Evolutionary conservation across 2,113 vertebrate genomes (phyloP).

Genomic region (Notothenia rossii): DNA sequence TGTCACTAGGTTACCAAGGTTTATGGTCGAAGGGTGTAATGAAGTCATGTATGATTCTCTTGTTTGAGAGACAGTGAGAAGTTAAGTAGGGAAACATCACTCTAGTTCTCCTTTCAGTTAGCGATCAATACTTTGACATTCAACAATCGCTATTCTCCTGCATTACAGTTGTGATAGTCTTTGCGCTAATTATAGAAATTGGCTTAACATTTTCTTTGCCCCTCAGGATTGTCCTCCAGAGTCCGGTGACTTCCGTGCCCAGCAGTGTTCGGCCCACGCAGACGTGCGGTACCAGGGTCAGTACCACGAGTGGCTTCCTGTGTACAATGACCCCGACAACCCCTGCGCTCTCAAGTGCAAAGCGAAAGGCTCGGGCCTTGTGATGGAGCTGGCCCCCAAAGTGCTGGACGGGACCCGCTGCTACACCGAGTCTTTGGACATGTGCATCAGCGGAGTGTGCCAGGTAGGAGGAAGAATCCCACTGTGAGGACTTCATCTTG

Average conservation of each 20-base stretch:
- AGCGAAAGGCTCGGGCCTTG: slow-evolving; percentile 85
- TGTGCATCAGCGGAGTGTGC: slow-evolving; percentile 97
- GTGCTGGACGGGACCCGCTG: slow-evolving; percentile 97
- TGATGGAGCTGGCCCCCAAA: slow-evolving; percentile 95
- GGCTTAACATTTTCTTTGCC: background rate
- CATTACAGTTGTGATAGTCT: background rate
- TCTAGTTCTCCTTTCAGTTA: slow-evolving; percentile 11
- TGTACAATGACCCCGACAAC: slow-evolving; percentile 94
- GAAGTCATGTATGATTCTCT: slow-evolving; percentile 4
- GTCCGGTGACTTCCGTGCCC: slow-evolving; percentile 94
- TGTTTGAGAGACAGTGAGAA: slow-evolving; percentile 38
- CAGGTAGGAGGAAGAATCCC: slow-evolving; percentile 83
- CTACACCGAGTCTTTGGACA: slow-evolving; percentile 96
- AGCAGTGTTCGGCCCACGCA: slow-evolving; percentile 96
- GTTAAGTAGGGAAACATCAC: background rate
- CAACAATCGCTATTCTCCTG: background rate
- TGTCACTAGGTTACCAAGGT: slow-evolving; percentile 26
- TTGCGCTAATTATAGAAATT: background rate
- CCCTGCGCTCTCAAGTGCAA: slow-evolving; percentile 95
- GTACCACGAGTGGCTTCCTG: slow-evolving; percentile 94
- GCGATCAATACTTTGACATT: background rate
- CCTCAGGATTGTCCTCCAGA: slow-evolving; percentile 93
- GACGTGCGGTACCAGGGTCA: slow-evolving; percentile 93
- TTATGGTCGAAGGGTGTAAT: slow-evolving; percentile 12
- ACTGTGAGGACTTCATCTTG: background rate